Base-by-base conservation (phyloP, 2,888 invertebrate genomes). In the Nysson spinosus region DNA sequence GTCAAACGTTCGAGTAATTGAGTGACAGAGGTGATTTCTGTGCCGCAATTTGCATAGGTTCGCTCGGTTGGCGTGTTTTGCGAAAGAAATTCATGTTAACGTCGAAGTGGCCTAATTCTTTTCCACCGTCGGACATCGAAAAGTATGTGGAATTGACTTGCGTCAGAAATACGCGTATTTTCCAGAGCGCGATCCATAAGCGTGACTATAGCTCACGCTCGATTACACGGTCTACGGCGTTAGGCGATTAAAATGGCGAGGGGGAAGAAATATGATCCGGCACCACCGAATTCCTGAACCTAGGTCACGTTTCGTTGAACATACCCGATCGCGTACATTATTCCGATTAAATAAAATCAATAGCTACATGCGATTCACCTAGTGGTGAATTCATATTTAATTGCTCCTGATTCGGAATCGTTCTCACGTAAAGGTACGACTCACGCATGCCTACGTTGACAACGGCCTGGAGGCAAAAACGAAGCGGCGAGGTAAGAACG, bases 1-100 rank as follows among this genome's bases (percentile, higher is more conserved):
- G 57, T 63, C 56, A 57, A 67, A 67, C 55, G 66, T 68, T 62
- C 61, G 61, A 42, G 54, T 57, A 61, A 75, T 73, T 69, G 67
- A 76, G 65, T 42, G 52, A 49, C 58, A 50, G 39, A 60, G 65
- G 52, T 61, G 62, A 76, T 70, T 76, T 75, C 63, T 68, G 57
- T 73, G 76, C 57, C 63, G 63, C 63, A 49, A 70, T 75, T 76
- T 72, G 64, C 72, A 76, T 72, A 72, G 73, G 49, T 63, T 49
- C 46, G 64, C 46, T 55, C 37, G 44, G 50, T 47, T 73, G 58
- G 76, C 72, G 69, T 67, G 66, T 50, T 42, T 56, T 43, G 47
- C 55, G 43, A 76, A 75, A 75, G 68, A 75, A 75, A 68, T 65
- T 63, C 55, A 43, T 64, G 55, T 39, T 22, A 55, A n/a, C 54